Evolutionary conservation across 2,888 invertebrate species (phyloP).

Genomic region (Diabrotica balteata): DNA sequence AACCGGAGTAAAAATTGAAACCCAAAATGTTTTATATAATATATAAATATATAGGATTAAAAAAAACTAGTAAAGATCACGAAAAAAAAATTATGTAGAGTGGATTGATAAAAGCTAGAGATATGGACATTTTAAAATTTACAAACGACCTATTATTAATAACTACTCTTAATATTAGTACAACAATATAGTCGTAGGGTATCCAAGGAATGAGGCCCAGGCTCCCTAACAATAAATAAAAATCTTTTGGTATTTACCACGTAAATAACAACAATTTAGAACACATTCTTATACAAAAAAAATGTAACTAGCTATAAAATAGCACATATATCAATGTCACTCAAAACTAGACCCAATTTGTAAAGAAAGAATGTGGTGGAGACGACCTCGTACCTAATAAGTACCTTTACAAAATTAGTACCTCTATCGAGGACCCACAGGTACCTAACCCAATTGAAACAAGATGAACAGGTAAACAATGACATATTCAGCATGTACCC

Average conservation of each 20-base stretch:
- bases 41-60: too few relatives aligned
- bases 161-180: too few relatives aligned
- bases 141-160: too few relatives aligned
- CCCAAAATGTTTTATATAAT: too few relatives aligned
- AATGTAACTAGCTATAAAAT: not conserved
- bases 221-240: not conserved
- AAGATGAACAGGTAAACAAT: constrained; percentile 22
- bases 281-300: not conserved
- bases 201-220: too few relatives aligned
- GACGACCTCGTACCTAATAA: constrained; percentile 13
- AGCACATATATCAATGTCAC: constrained; percentile 7
- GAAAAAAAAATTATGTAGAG: too few relatives aligned
- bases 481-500: not conserved
- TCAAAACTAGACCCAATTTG: constrained; percentile 11
- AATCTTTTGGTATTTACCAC: not conserved
- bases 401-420: constrained; percentile 23
- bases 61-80: too few relatives aligned
- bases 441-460: constrained; percentile 11
- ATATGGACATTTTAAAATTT: too few relatives aligned
- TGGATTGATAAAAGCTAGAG: too few relatives aligned
- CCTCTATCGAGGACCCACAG: constrained; percentile 9
- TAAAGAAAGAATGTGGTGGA: constrained; percentile 16
- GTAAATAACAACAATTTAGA: too few relatives aligned
- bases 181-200: too few relatives aligned
- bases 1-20: too few relatives aligned